Evolutionary conservation across 2,113 vertebrate species (phyloP).

Genomic region (Syrrhaptes paradoxus): DNA sequence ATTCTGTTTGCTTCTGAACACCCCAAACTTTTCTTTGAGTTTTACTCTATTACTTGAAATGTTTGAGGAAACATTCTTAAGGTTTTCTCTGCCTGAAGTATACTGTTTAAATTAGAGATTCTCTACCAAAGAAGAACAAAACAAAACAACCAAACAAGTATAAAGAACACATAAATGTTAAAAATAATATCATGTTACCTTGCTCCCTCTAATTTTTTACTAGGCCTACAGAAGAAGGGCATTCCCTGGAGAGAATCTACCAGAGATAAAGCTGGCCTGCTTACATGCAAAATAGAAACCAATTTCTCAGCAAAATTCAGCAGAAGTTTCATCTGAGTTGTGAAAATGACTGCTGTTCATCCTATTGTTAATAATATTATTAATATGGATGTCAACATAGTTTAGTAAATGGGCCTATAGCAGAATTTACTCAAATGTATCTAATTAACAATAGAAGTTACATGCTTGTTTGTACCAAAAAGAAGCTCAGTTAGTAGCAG

Average conservation of each 20-base stretch:
- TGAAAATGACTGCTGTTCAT: background rate
- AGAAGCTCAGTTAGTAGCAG: background rate
- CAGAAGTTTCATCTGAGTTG: background rate
- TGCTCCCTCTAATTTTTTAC: background rate
- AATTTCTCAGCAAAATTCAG: background rate
- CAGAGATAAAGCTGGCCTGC: background rate
- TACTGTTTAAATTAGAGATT: background rate
- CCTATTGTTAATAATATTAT: background rate
- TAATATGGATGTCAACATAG: background rate
- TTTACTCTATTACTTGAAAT: background rate
- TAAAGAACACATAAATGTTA: background rate
- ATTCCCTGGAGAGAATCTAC: background rate
- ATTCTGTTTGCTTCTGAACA: background rate
- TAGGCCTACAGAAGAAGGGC: background rate
- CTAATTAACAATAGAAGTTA: background rate
- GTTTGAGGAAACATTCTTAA: background rate
- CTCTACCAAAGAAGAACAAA: background rate
- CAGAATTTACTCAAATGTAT: background rate
- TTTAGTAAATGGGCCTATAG: background rate
- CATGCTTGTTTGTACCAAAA: background rate
- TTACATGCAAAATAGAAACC: background rate
- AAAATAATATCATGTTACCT: background rate
- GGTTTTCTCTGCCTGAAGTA: background rate
- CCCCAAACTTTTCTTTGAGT: rapidly evolving
- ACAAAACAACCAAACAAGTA: background rate